Evolutionary conservation across 2,113 vertebrate species (phyloP), one percentile per base, ranked within the genome.

Genomic region (Scatophagus argus): DNA sequence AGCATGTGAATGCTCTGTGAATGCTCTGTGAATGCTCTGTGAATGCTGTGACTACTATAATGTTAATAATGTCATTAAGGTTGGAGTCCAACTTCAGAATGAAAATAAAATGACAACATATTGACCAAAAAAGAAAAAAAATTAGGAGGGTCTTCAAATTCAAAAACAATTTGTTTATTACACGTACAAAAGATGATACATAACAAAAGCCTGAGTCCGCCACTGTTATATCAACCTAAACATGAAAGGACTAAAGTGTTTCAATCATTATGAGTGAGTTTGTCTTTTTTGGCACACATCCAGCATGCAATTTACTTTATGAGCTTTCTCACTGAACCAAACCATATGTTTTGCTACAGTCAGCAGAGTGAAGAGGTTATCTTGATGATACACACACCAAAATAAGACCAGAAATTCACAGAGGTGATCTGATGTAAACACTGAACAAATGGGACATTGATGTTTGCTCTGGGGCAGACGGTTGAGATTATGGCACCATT

Each of bases 401-500:
- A 44, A 63, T 25, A 52, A 6, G 16, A 59, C 32, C 34, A 52
- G 62, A 81, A 46, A 38, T 5, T 1, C 27, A 39, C 52, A 60
- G 41, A 68, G 74, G 31, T 77, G 70, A 73, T 47, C 56, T 63
- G 56, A 77, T 73, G 47, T 61, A 56, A 79, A 79, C 38, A 47
- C 8, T 32, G 5, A 77, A 75, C 14, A 46, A 79, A 85, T 59
- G 39, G 46, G 21, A 39, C 38, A 76, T 68, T 19, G 61, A 43
- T 72, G 52, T 84, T 77, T 19, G 31, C 65, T 83, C 38, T 1
- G 0, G 52, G 77, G 75, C 63, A 77, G 67, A 74, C 23, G 32
- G 59, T 70, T 71, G 44, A 74, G 82, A 77, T 78, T 56, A 80
- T 69, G 74, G 73, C 62, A 75, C 51, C 14, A 47, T 34, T 84